Evolutionary conservation across 2,888 invertebrate species (phyloP).

Genomic region (Archips crataeganus): DNA sequence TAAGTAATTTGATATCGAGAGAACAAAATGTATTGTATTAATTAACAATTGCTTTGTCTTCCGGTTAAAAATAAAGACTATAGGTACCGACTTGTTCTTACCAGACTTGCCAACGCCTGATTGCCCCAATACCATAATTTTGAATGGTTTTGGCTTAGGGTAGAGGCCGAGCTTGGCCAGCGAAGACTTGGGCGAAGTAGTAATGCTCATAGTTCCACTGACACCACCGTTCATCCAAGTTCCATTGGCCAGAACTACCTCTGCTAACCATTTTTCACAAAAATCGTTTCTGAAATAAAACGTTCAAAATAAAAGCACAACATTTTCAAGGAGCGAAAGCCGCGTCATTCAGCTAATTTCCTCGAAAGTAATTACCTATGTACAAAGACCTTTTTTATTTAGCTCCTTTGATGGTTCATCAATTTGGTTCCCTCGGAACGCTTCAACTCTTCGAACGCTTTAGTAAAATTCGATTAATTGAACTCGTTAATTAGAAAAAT

Average conservation of each 20-base stretch:
- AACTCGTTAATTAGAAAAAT: slow-evolving; percentile 19
- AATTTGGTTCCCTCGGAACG: background rate
- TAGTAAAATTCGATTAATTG: slow-evolving; percentile 23
- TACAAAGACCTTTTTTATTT: slow-evolving; percentile 4
- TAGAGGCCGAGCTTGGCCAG: slow-evolving; percentile 89
- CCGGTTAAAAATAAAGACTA: background rate
- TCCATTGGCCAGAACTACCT: slow-evolving; percentile 9
- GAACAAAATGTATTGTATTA: too few species aligned
- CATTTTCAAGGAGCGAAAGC: background rate
- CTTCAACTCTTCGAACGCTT: slow-evolving; percentile 4
- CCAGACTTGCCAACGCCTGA: slow-evolving; percentile 94
- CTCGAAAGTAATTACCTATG: background rate
- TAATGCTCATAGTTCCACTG: slow-evolving; percentile 62
- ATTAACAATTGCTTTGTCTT: too few species aligned
- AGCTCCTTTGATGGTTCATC: slow-evolving; percentile 15
- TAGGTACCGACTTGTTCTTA: slow-evolving; percentile 64
- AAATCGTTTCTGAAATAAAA: slow-evolving; percentile 17
- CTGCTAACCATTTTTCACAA: slow-evolving; percentile 13
- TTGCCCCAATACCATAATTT: slow-evolving; percentile 92
- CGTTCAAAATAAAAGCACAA: background rate
- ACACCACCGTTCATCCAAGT: slow-evolving; percentile 48
- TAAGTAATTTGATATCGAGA: too few species aligned
- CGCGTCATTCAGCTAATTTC: background rate
- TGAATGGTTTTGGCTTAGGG: slow-evolving; percentile 88
- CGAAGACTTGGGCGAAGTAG: slow-evolving; percentile 89